Base-by-base conservation (phyloP, 2,888 invertebrate genomes). In the Melikaiella ostensackeni region DNA sequence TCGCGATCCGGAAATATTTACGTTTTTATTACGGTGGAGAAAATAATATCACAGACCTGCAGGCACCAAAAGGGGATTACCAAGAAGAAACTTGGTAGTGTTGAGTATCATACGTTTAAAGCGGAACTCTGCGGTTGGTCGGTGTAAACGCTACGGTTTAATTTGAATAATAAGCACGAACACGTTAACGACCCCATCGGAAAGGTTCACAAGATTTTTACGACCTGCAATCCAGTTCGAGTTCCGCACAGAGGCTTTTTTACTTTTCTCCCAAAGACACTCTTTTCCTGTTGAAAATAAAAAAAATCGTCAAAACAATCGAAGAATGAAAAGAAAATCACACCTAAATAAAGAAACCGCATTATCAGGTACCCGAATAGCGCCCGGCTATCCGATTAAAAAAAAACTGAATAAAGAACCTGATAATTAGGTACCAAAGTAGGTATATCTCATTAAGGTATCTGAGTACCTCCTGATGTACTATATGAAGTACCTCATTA, bases 151-250 rank as follows among this genome's bases (percentile, higher is more conserved):
- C 79, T 77, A 78, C 79, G 85, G 83, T 86, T 86, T 84, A 84
- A 86, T 86, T 86, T 85, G 86, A 86, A 87, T 87, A 87, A 87
- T 86, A 86, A 86, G 86, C 81, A 82, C 81, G 85, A 83, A 81
- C 79, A 80, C 84, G 84, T 83, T 85, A 86, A 85, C 85, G 85
- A 83, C 80, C 81, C 83, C 85, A 81, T 84, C 84, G 85, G 82
- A 83, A 83, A 82, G 82, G 81, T 85, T 82, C 84, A 79, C 82
- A 78, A 57, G 75, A 79, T 76, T 75, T 83, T 82, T 81, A 75
- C 81, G 83, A 79, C 79, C 75, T 76, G 80, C 75, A 77, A 78
- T 79, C 80, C 75, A 73, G 74, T 75, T 46, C 24, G 42, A 66
- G 66, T 46, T 42, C 42, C 70, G 70, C 70, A 46, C 70, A 30